phyloP scores from a whole-genome alignment of 2,888 invertebrate genomes.

The Lochmaea capreae region DNA sequence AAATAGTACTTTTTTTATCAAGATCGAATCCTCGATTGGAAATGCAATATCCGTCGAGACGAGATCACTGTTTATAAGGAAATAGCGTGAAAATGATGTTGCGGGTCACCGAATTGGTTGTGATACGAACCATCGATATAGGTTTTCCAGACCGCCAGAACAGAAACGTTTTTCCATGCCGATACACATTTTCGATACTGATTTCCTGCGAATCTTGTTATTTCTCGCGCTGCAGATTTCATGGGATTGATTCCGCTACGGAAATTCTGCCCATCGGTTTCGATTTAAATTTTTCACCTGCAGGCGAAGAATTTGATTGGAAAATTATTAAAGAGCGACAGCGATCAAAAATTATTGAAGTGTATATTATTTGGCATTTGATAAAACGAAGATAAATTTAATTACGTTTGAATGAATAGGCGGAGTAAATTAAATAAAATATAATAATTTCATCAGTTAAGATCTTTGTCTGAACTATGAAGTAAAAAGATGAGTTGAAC shows the following conservation, averaged over 20 bases:
- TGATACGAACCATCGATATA: constrained; percentile 49
- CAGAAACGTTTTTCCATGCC: constrained; percentile 55
- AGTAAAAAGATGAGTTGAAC: too few species aligned
- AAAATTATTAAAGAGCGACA: constrained; percentile 4
- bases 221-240: constrained; percentile 32
- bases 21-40: constrained; percentile 24
- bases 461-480: too few species aligned
- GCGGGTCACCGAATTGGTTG: constrained; percentile 50
- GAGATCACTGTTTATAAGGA: constrained; percentile 41
- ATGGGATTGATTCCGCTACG: constrained; percentile 16
- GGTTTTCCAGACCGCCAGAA: constrained; percentile 48
- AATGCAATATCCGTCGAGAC: constrained; percentile 28
- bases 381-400: too few species aligned
- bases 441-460: too few species aligned
- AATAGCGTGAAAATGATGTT: constrained; percentile 52
- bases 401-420: too few species aligned
- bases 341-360: background rate
- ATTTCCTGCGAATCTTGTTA: constrained; percentile 47
- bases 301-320: constrained; percentile 6
- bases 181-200: constrained; percentile 50
- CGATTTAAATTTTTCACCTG: constrained; percentile 12
- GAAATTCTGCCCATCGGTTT: constrained; percentile 13
- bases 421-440: too few species aligned
- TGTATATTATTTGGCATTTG: background rate
- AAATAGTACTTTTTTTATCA: background rate